Evolutionary conservation across 2,888 invertebrate genomes (phyloP), one percentile per base, ranked within the genome.

Genomic region (Zeuzera pyrina): DNA sequence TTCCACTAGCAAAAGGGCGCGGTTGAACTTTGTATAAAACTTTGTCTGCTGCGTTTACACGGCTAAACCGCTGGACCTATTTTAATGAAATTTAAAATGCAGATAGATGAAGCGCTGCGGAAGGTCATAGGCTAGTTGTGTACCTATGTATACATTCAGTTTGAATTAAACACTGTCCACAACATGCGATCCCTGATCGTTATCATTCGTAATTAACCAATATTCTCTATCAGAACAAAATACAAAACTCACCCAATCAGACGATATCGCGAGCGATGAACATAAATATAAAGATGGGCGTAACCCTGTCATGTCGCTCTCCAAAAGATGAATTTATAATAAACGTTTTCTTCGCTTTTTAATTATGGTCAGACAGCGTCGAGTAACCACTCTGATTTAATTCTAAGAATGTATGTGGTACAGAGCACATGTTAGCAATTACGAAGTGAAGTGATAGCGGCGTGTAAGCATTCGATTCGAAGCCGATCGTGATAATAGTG

Each of bases 211-310:
- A 56, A 57, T 57, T 54, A 49, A 57, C 46, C 42, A 44, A 52
- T 45, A 43, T 35, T 34, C 48, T 41, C 43, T 43, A 43, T 39
- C 38, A 47, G 48, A 48, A 57, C 55, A 50, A 53, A 51, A 43
- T 54, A 44, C 44, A 51, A 43, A 49, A 53, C 34, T 28, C n/a
- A n/a, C n/a, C n/a, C 32, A 42, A 12, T 25, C 15, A 36, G 51
- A 55, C 55, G 45, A 45, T 61, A 61, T 67, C 63, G 40, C 48
- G 36, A 53, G 54, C 57, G 62, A 73, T 71, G 72, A 59, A 50
- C 67, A 76, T 76, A 71, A 74, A 76, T 74, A 71, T 68, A 57
- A 59, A 57, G 45, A 57, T 62, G 65, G 72, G 71, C 67, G 73
- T 66, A 43, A 50, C 52, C 52, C 49, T 58, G 67, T 63, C 69